These are phyloP conservation scores for Lapara coniferarum DNA, from an alignment of 2,888 invertebrate species.

Conservation along the genomic window DNA sequence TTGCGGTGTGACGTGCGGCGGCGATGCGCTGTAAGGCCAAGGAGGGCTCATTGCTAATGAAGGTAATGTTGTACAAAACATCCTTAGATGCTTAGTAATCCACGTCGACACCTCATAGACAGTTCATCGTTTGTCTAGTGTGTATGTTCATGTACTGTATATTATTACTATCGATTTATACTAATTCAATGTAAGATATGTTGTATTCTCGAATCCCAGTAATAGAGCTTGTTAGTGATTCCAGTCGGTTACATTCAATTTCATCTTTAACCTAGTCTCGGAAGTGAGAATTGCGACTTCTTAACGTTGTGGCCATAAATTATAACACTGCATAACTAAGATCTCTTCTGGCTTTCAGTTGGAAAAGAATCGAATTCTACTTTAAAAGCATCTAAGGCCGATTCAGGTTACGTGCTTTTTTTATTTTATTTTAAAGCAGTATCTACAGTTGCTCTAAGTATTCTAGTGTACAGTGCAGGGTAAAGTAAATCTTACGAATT, in stretches of 20 bases:
- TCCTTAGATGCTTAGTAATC: background rate
- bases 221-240: too few species aligned
- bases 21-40: constrained; percentile 63
- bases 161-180: background rate
- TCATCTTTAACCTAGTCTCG: background rate
- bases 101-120: background rate
- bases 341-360: constrained; percentile 34
- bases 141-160: background rate
- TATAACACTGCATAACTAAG: too few species aligned
- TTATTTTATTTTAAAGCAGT: constrained; percentile 4
- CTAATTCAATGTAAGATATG: too few species aligned
- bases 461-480: too few species aligned
- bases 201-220: too few species aligned
- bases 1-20: constrained; percentile 62
- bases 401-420: constrained; percentile 34
- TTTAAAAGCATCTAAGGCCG: constrained; percentile 34
- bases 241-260: too few species aligned
- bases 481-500: too few species aligned
- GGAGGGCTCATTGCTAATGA: constrained; percentile 81
- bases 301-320: too few species aligned
- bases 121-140: constrained; percentile 7
- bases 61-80: constrained; percentile 58
- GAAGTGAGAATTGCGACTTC: background rate
- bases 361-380: constrained; percentile 34
- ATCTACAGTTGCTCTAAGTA: background rate